Base-by-base conservation (phyloP, 2,888 invertebrate species). In the Subacronicta megacephala region DNA sequence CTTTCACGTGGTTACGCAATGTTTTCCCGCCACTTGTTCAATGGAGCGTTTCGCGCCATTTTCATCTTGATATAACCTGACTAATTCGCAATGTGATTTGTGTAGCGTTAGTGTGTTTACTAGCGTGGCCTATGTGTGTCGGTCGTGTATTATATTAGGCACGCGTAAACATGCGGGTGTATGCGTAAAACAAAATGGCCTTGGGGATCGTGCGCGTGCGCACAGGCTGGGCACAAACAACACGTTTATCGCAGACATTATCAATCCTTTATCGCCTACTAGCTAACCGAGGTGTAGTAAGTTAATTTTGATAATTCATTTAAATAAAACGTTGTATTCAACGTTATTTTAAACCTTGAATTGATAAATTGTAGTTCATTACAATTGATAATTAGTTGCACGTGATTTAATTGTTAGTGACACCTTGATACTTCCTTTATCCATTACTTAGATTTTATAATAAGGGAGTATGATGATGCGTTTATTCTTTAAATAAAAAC, bases 1-100 rank as follows among this genome's bases (percentile, higher is more conserved):
- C 83, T 90, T 90, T 90, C 88, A 83, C 87, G 81, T 78, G 78
- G 73, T 93, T 90, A 83, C 84, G 87, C 80, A 92, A 91, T 59
- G 69, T 72, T 88, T 91, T 91, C 90, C 92, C 92, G 92, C 92
- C 90, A 89, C 88, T 81, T 62, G 81, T 72, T 92, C 91, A 91
- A 92, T 92, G 93, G 72, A 90, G 86, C 85, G 86, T 83, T 93
- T 92, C 92, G 87, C 92, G 93, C 91, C 90, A 90, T 90, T 89
- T 90, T 89, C 82, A 78, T 73, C 74, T 58, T 55, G 61, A 53
- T 81, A 81, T 81, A 80, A 86, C 76, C 66, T 85, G 82, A 78
- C 85, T 62, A 77, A 83, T 84, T 90, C 72, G 64, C 73, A 77
- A 71, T 78, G 86, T 67, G 62, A 62, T 75, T 77, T 72, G 65